phyloP scores from a whole-genome alignment of 2,888 invertebrate genomes.

The Morpho deidamia region DNA sequence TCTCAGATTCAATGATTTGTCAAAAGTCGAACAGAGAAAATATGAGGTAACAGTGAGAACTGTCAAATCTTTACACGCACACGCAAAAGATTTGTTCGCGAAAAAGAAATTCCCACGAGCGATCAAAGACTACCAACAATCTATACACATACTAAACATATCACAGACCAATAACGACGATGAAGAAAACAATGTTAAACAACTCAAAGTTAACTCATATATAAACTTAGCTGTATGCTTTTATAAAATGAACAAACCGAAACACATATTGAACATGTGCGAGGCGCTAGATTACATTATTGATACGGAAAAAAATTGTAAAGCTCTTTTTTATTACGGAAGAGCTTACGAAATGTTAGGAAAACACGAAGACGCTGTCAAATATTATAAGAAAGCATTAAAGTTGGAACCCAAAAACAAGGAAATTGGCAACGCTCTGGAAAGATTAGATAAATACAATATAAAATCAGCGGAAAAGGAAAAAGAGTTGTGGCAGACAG shows the following conservation, averaged over 20 bases:
- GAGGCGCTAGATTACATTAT: conserved; percentile 48
- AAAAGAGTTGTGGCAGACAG: conserved; percentile 56
- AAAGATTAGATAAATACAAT: conserved; percentile 41
- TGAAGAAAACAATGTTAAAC: conserved; percentile 42
- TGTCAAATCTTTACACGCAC: conserved; percentile 44
- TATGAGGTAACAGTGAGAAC: conserved; percentile 49
- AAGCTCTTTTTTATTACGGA: conserved; percentile 57
- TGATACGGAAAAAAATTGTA: conserved; percentile 53
- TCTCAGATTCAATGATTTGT: conserved; percentile 58
- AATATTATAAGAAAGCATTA: conserved; percentile 56
- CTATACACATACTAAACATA: conserved; percentile 43
- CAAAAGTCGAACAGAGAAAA: conserved; percentile 51
- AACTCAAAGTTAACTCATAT: conserved; percentile 46
- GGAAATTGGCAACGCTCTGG: conserved; percentile 53
- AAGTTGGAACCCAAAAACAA: conserved; percentile 63
- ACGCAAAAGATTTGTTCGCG: conserved; percentile 46
- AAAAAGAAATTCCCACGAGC: conserved; percentile 45
- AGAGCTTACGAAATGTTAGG: conserved; percentile 50
- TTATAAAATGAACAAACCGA: conserved; percentile 52
- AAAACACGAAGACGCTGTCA: conserved; percentile 44
- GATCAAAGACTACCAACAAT: conserved; percentile 53
- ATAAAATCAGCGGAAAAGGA: conserved; percentile 40
- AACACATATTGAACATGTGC: conserved; percentile 53
- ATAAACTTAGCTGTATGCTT: conserved; percentile 62
- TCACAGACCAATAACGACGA: conserved; percentile 39